phyloP scores from a whole-genome alignment of 2,888 invertebrate genomes.

The Entomobrya proxima region DNA sequence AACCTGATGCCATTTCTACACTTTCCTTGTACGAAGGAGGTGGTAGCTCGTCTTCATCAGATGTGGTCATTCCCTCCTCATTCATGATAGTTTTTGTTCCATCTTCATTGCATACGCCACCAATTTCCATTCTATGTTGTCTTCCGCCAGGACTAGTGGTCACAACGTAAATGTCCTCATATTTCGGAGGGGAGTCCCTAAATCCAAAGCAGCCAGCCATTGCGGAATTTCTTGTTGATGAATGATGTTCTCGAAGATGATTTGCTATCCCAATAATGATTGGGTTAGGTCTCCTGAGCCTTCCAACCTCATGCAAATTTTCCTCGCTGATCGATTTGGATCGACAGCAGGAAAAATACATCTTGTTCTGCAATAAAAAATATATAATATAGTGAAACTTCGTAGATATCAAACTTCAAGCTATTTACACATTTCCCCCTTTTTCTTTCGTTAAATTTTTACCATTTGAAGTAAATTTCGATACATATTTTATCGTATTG shows the following conservation, averaged over 20 bases:
- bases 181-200: constrained; percentile 59
- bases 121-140: not conserved
- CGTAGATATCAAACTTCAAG: too few species aligned
- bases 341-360: constrained; percentile 55
- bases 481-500: too few species aligned
- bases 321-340: constrained; percentile 51
- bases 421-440: too few species aligned
- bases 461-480: too few species aligned
- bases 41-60: constrained; percentile 14
- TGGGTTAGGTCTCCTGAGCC: constrained; percentile 48
- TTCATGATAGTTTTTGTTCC: constrained; percentile 33
- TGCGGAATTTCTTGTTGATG: constrained; percentile 50
- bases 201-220: constrained; percentile 49
- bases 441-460: too few species aligned
- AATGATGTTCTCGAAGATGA: constrained; percentile 62
- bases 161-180: constrained; percentile 55
- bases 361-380: constrained; percentile 43
- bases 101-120: constrained; percentile 21
- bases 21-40: constrained; percentile 51
- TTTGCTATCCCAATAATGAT: constrained; percentile 60
- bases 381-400: not conserved
- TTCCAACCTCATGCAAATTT: constrained; percentile 30
- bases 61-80: not conserved
- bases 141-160: not conserved
- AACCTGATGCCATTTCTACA: constrained; percentile 44